These are phyloP conservation scores for Neopipo cinnamomea DNA, from an alignment of 2,113 vertebrate species.

Conservation along the genomic window DNA sequence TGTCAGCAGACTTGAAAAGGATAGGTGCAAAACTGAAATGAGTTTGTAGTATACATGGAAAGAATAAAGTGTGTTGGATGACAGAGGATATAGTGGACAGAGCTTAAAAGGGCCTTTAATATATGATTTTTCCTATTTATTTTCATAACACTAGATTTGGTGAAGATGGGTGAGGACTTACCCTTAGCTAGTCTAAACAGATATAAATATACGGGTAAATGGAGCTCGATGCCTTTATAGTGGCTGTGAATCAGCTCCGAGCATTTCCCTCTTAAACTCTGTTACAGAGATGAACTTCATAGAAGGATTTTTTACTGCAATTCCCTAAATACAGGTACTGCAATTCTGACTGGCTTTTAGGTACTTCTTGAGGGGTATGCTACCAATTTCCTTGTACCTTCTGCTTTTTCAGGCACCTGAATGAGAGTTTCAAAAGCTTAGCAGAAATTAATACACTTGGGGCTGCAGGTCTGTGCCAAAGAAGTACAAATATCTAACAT, in stretches of 20 bases:
- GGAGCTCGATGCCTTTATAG: background rate
- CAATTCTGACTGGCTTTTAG: background rate
- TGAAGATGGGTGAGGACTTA: background rate
- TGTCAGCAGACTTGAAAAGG: background rate
- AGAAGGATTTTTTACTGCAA: background rate
- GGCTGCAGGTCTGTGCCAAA: slow-evolving; percentile 22
- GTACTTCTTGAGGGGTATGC: background rate
- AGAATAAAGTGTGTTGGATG: background rate
- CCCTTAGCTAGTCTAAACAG: background rate
- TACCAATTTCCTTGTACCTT: background rate
- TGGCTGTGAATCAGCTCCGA: background rate
- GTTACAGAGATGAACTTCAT: background rate
- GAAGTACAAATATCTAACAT: background rate
- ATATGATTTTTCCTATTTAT: background rate
- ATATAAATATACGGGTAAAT: background rate
- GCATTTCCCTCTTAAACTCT: background rate
- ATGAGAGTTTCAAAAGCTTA: background rate
- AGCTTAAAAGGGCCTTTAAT: background rate
- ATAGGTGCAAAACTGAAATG: background rate
- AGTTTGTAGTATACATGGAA: background rate
- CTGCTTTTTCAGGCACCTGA: background rate
- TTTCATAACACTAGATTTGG: background rate
- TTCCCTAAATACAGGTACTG: background rate
- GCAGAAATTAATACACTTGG: background rate
- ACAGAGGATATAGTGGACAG: background rate